Percentiles rank a stretch among this genome's conserved stretches.
Evolutionary conservation across 2,888 invertebrate species (phyloP).

Genomic region (Oscheius sp.): DNA sequence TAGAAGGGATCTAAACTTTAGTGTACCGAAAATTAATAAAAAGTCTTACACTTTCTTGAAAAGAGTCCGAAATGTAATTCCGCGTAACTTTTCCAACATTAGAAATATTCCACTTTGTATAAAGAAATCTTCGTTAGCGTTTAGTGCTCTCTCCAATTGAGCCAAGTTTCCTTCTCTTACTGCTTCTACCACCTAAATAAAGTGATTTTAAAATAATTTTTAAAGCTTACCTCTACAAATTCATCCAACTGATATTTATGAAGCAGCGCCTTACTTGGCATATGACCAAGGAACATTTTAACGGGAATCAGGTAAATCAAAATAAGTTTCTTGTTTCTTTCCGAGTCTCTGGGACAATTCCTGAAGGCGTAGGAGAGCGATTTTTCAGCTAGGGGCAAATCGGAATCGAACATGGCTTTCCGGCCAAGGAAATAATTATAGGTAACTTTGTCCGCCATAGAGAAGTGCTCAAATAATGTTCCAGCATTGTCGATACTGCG

Average conservation of each 20-base stretch:
- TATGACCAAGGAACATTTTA: constrained; percentile 89
- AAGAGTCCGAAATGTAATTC: constrained; percentile 92
- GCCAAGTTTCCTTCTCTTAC: constrained; percentile 83
- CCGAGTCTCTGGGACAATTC: constrained; percentile 83
- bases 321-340: constrained; percentile 89
- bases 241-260: constrained; percentile 90
- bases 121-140: constrained; percentile 89
- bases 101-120: constrained; percentile 96
- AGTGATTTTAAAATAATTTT: constrained; percentile 66
- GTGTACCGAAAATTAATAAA: neutral
- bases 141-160: constrained; percentile 72
- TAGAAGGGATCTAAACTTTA: constrained; percentile 74
- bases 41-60: constrained; percentile 85
- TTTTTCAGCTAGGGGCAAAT: constrained; percentile 91
- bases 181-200: constrained; percentile 53
- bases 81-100: constrained; percentile 93
- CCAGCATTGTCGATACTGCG: constrained; percentile 93
- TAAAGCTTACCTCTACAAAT: constrained; percentile 83
- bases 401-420: constrained; percentile 98
- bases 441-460: constrained; percentile 91
- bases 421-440: constrained; percentile 95
- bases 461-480: constrained; percentile 85
- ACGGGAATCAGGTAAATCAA: constrained; percentile 84
- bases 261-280: constrained; percentile 86
- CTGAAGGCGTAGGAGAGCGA: constrained; percentile 91